Evolutionary conservation across 2,797 vertebrate species (phyloP), one percentile per base, ranked within the genome.

Genomic region (Borostomias antarcticus): DNA sequence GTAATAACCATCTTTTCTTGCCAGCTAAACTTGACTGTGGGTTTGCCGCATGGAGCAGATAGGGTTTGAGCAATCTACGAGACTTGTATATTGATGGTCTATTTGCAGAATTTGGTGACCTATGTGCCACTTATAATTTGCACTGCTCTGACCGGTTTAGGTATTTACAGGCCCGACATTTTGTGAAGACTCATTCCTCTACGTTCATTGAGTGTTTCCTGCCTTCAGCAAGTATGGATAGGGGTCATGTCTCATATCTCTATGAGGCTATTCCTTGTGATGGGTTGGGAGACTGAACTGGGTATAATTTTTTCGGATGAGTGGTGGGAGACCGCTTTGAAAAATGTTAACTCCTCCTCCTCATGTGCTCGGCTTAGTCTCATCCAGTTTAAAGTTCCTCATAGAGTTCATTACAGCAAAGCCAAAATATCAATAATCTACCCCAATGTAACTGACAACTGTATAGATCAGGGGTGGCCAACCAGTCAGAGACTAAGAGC

Each of bases 401-500:
- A 59, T 3, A 33, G 32, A 40, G 25, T 37, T 37, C 30, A 59
- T 40, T 37, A 37, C n/a, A 37, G 32, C 5, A 59, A 40, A 21
- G 32, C 58, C 21, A 59, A 8, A 26, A 2, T 40, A 11, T 59
- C 58, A 4, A 59, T 40, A 59, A 59, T 59, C 9, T 59, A 59
- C 13, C 58, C 58, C 0, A 9, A 40, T 15, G 19, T 37, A 11
- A 11, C n/a, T 1, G 58, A 59, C 33, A 59, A 5, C 1, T 37
- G 58, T 23, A 21, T 21, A 9, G 21, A 21, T 5, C 43, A 33
- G n/a, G n/a, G n/a, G n/a, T n/a, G n/a, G n/a, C n/a, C n/a, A n/a
- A n/a, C n/a, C n/a, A n/a, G n/a, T n/a, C n/a, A n/a, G n/a, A n/a
- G n/a, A n/a, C n/a, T n/a, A n/a, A n/a, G n/a, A n/a, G n/a, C n/a